Base-by-base conservation (phyloP, 2,113 vertebrate species). In the Lutjanus erythropterus region DNA sequence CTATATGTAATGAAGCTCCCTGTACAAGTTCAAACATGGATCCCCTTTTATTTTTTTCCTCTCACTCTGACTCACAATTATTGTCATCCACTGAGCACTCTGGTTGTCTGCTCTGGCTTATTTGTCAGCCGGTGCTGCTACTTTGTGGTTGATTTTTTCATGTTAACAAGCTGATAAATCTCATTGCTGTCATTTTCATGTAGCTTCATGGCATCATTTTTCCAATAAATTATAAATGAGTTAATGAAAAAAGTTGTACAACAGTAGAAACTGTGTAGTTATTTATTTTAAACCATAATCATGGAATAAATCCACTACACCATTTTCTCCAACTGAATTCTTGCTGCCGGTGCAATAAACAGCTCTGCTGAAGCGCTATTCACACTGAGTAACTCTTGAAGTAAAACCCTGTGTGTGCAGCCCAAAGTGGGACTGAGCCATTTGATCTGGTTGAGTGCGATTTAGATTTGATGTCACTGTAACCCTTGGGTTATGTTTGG, bases 391-490 rank as follows among this genome's bases (percentile, higher is more conserved):
- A 25, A 70, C 18, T 65, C 65, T 37, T 70, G 9, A 47, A 33
- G 27, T 25, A 37, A 75, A 78, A 50, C 29, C 18, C 29, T 16
- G 53, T 23, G 33, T 44, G 58, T 58, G 76, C 47, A 55, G 23
- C 46, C 55, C 46, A 64, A 29, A 7, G 53, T 59, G 60, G 60
- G 15, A 46, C 21, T 69, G 47, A 75, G 60, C 65, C 46, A 42
- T 68, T 56, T 68, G 66, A 75, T 75, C 39, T 42, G 59, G 56
- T n/a, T 71, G 39, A 75, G 52, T 31, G 35, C 59, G 41, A 84
- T 53, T 74, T n/a, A 61, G 41, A 80, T 66, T 44, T 19, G 23
- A n/a, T 58, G 55, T 12, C 46, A 50, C 52, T 53, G 31, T 25
- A 64, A 71, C 31, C 37, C 78, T 69, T 15, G 12, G 31, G 12